Evolutionary conservation across 2,888 invertebrate genomes (phyloP).

Genomic region (Luperina testacea): DNA sequence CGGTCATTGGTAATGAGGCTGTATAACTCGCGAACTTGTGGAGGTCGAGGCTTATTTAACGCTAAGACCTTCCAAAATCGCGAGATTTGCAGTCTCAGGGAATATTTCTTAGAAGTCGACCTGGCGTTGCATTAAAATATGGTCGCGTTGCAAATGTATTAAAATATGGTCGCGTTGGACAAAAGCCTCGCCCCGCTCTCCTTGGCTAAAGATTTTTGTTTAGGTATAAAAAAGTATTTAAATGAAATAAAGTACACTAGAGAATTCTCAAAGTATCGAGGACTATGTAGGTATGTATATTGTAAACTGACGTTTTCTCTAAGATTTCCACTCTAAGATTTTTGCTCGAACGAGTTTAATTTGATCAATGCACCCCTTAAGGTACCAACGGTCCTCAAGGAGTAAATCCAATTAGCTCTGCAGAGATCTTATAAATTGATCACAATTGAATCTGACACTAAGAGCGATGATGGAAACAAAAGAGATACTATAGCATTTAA

Average conservation of each 20-base stretch:
- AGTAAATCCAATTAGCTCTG: slow-evolving; percentile 39
- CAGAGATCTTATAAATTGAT: slow-evolving; percentile 12
- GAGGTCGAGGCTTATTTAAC: too few species aligned
- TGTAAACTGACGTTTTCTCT: not conserved
- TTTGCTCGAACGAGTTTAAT: slow-evolving; percentile 36
- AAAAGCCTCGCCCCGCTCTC: too few species aligned
- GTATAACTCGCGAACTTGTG: too few species aligned
- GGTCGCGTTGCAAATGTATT: too few species aligned
- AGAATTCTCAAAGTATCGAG: not conserved
- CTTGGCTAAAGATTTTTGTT: too few species aligned
- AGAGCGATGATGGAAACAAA: not conserved
- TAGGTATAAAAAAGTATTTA: too few species aligned
- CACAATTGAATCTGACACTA: slow-evolving; percentile 35
- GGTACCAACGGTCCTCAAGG: not conserved
- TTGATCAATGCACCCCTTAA: slow-evolving; percentile 31
- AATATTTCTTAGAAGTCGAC: too few species aligned
- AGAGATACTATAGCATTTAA: not conserved
- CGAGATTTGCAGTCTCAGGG: too few species aligned
- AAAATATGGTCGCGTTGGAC: too few species aligned
- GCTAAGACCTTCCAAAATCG: too few species aligned
- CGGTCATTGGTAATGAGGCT: too few species aligned
- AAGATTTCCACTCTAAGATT: slow-evolving; percentile 12
- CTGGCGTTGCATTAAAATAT: too few species aligned
- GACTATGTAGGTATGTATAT: not conserved
- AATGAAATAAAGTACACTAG: not conserved